These are phyloP conservation scores for Plusia festucae DNA, from an alignment of 2,888 invertebrate genomes.

Conservation along the genomic window DNA sequence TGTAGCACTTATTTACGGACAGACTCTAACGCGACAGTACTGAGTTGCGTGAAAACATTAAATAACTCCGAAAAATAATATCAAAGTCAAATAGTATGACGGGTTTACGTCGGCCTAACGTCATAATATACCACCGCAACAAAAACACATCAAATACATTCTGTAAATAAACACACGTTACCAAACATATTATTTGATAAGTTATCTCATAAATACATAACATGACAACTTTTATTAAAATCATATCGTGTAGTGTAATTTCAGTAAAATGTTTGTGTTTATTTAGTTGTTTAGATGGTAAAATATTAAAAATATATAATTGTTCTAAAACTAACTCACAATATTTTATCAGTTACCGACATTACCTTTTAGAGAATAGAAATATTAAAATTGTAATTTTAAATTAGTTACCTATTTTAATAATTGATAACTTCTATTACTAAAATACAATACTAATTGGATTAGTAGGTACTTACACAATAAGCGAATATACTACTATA, in stretches of 20 bases:
- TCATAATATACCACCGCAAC: neutral
- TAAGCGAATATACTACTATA: no score
- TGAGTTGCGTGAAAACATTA: neutral
- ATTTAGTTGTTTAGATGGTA: no score
- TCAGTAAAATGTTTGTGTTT: conserved; percentile 1
- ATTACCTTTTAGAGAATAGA: no score
- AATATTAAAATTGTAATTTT: no score
- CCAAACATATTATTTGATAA: neutral
- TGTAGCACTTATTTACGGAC: neutral
- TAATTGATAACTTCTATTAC: no score
- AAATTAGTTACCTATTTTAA: no score
- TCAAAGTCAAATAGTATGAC: conserved; percentile 1
- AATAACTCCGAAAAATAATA: neutral
- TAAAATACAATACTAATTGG: no score
- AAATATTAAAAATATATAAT: no score
- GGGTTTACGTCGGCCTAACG: conserved; percentile 1
- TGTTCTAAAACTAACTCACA: no score
- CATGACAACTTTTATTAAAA: neutral
- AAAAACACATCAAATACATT: conserved; percentile 2
- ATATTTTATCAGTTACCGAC: no score
- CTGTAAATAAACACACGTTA: neutral
- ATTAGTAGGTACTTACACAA: no score
- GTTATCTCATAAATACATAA: conserved; percentile 1
- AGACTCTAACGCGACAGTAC: neutral
- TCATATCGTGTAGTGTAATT: neutral